These are phyloP conservation scores for Ptiloglossa arizonensis DNA, from an alignment of 1,140 invertebrate species.

Conservation along the genomic window DNA sequence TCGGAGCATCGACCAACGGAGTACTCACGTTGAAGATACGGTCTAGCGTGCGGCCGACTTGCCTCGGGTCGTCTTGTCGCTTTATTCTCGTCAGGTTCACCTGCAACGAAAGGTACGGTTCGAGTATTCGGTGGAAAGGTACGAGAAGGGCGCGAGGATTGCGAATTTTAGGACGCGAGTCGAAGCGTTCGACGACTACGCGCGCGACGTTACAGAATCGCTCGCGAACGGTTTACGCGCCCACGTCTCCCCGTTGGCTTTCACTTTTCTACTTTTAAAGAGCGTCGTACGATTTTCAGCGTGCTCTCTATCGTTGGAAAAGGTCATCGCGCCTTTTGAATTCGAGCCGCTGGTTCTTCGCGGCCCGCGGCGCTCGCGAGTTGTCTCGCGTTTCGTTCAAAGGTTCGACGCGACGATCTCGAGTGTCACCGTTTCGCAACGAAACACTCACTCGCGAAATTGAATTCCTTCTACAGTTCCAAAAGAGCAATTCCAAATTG, in stretches of 20 bases:
- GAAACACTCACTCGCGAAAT: no score
- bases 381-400: no score
- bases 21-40: constrained; percentile 74
- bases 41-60: constrained; percentile 63
- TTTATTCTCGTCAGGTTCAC: not conserved
- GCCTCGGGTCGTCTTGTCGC: constrained; percentile 4
- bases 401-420: no score
- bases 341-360: not conserved
- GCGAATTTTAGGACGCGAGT: not conserved
- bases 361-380: no score
- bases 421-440: no score
- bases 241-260: constrained; percentile 3
- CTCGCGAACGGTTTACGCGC: not conserved
- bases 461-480: no score
- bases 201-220: not conserved
- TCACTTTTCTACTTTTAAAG: constrained; percentile 39
- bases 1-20: not conserved
- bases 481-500: no score
- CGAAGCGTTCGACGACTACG: no score
- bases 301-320: not conserved
- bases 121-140: no score
- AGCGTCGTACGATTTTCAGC: constrained; percentile 15
- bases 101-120: constrained; percentile 42
- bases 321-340: not conserved
- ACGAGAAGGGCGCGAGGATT: not conserved